Base-by-base conservation (phyloP, 2,797 vertebrate genomes). In the Phrynocephalus vlangalii region DNA sequence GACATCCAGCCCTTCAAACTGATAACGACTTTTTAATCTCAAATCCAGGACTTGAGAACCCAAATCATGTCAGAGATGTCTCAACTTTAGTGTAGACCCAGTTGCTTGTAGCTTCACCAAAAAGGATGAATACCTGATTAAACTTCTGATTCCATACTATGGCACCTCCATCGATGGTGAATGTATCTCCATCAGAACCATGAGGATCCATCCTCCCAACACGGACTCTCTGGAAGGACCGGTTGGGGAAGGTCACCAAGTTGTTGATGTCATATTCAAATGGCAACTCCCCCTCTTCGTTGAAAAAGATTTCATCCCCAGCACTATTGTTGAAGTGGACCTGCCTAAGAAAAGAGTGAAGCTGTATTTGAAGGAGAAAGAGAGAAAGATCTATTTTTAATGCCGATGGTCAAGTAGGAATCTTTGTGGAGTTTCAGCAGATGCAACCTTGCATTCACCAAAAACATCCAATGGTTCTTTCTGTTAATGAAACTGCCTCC, bases 81-180 rank as follows among this genome's bases (percentile, higher is more conserved):
- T 33, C 2, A 33, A 33, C 33, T 33, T 33, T 33, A 33, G 33
- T 33, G 33, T 33, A 33, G 33, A 33, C 33, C 33, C 2, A 2
- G 33, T 33, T 33, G 2, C 33, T 33, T 33, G 33, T 33, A 33
- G 33, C 33, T 33, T 33, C 33, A 2, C 33, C 2, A 1, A 48
- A 24, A 82, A 68, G 0, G 9, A 48, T 22, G 10, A 15, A 7
- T 24, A 75, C 72, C 83, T 84, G 52, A 3, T 84, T 26, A 48
- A 84, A 84, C 33, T 44, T 76, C 24, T 26, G 83, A n/a, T 76
- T 84, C 83, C 83, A 85, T 9, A 10, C 18, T 67, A 85, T n/a
- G 56, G 72, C 72, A 76, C 56, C 44, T 66, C 52, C 56, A 33
- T 84, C 63, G 44, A 84, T 63, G 15, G 1, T 20, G 33, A 84